Base-by-base conservation (phyloP, 2,888 invertebrate species). In the Eurytoma adleriae region DNA sequence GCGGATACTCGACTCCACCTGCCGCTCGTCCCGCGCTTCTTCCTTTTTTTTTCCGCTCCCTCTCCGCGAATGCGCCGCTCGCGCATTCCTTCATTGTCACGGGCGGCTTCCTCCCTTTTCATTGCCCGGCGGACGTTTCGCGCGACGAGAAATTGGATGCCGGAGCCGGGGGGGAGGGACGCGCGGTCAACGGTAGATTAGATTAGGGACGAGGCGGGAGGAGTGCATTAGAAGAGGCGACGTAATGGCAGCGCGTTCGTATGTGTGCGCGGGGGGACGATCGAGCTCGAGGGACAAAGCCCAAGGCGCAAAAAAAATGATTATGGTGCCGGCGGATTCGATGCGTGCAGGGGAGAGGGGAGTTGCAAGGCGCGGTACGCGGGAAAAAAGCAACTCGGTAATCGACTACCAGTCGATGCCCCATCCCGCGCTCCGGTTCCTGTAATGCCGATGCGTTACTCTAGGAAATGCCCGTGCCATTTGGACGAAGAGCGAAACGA, bases 1-100 rank as follows among this genome's bases (percentile, higher is more conserved):
- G 68, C 81, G 80, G 83, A 83, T 83, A 83, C 82, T 83, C 79
- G 83, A 83, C 83, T 84, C 83, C 84, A 84, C 84, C 84, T 84
- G 84, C 83, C 80, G 82, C 61, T 69, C n/a, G 68, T 16, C 57
- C 48, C 20, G 73, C 24, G 67, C 78, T 76, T 68, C 24, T 78
- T 57, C 66, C 68, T 80, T 62, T 52, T 61, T 57, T 67, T 74
- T 66, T 4, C 56, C 52, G 64, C 50, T 52, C 40, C 74, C 50
- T 56, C 69, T 56, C 62, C 20, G 69, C 57, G 40, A 70, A 70
- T 57, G 69, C 40, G 56, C 30, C 56, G 27, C 70, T 18, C 57
- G 16, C 30, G 64, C 67, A 64, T 72, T 52, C 40, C 69, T 62
- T 40, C 14, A 48, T 64, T 70, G 50, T 18, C 67, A 52, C 24